Base-by-base conservation (phyloP, 2,888 invertebrate species). In the Drosophila tanythrix region DNA sequence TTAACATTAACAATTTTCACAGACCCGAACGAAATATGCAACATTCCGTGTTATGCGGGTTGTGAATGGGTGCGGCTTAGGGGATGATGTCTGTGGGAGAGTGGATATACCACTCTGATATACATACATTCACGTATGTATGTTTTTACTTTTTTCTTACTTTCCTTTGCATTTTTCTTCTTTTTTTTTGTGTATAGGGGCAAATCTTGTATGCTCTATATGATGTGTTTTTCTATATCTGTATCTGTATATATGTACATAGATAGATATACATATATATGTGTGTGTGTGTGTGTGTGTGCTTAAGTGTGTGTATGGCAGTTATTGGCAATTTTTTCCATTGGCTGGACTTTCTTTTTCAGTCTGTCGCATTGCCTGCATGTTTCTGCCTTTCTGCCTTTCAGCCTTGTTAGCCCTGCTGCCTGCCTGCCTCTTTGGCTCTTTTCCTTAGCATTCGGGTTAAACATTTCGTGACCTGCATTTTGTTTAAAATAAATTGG, bases 401-500 rank as follows among this genome's bases (percentile, higher is more conserved):
- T 43, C 33, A 46, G 46, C 46, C 46, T 50, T 48, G 21, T 21
- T 15, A 25, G 25, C 27, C 50, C 70, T 66, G 51, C 55, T 59
- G 64, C 11, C 25, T 55, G 36, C 27, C 35, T 56, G 36, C 3
- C 36, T 4, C 36, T 3, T 8, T 56, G 18, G 40, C 64, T 73
- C 35, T 35, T 64, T 72, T 70, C 62, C 60, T 62, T 61, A 67
- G 65, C 60, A 66, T 75, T 79, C 88, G 89, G 90, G 81, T 81
- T 82, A 76, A 88, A 81, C 82, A 88, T 88, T 89, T 86, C 85
- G 89, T 86, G 85, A 86, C 89, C 85, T 88, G 85, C 89, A 88
- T 86, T 86, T 84, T 85, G 82, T 85, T 89, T 86, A 74, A 88
- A 89, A 89, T 89, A 89, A 88, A 89, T 89, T 86, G 81, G 88